Conservation (phyloP, 37 sponge, comb jelly and placozoan species). For the Beroe ovata region DNA sequence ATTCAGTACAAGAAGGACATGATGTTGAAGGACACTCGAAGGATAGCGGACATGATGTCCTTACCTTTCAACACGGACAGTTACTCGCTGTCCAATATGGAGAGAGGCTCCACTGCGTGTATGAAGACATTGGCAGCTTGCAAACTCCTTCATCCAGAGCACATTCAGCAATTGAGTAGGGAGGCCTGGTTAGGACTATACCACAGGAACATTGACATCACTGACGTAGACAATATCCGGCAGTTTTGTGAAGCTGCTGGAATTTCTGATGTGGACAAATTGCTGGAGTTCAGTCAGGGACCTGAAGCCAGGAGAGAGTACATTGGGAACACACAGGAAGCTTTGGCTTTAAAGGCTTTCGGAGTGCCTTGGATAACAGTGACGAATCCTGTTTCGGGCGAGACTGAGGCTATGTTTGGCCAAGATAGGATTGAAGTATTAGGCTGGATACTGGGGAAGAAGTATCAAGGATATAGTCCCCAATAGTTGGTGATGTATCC, state of each 20-base stretch:
- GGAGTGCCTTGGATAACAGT: slow-evolving; percentile 5
- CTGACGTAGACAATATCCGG: background rate
- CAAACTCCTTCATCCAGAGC: background rate
- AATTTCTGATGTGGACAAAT: background rate
- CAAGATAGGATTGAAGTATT: slow-evolving; percentile 2
- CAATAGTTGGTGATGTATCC: no score
- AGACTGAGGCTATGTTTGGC: background rate
- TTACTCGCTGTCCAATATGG: background rate
- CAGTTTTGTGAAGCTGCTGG: background rate
- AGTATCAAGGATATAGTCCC: background rate
- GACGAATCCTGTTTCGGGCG: background rate
- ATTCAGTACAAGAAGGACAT: background rate
- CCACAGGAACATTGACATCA: background rate
- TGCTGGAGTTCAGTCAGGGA: background rate
- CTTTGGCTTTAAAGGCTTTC: background rate
- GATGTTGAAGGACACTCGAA: background rate
- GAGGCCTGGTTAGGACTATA: background rate
- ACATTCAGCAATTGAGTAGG: background rate
- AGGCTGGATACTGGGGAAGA: background rate
- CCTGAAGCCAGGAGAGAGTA: background rate
- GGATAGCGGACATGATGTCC: background rate
- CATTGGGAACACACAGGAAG: background rate
- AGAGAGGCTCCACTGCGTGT: background rate
- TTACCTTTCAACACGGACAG: background rate
- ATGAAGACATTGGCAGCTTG: background rate